Conservation (phyloP, 2,113 vertebrate genomes). For the Tiliqua scincoides region DNA sequence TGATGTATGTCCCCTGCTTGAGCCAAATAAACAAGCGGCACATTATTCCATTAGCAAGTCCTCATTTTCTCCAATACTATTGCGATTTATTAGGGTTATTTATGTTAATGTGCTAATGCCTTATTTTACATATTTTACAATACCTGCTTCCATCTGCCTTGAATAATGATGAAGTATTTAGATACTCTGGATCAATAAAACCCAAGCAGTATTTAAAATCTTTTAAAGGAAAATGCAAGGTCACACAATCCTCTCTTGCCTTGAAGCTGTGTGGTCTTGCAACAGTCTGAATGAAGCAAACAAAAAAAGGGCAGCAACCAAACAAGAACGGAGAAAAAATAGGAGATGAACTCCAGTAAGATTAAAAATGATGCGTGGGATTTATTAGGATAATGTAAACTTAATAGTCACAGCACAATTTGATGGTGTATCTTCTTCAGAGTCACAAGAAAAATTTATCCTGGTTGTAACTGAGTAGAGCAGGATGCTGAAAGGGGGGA, state of each 20-base stretch:
- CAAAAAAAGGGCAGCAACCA: no score
- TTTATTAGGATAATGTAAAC: no score
- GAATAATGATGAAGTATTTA: slow-evolving; percentile 51
- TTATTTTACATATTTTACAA: slow-evolving; percentile 71
- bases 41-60: slow-evolving; percentile 70
- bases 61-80: slow-evolving; percentile 65
- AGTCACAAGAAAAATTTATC: no score
- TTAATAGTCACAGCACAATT: no score
- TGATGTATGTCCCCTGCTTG: slow-evolving; percentile 52
- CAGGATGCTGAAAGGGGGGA: no score
- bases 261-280: neutral
- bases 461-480: no score
- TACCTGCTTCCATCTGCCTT: slow-evolving; percentile 55
- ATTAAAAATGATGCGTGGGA: no score
- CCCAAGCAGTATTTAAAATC: slow-evolving; percentile 40
- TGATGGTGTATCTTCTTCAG: no score
- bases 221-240: slow-evolving; percentile 30
- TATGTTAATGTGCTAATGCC: slow-evolving; percentile 66
- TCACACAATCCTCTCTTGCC: neutral
- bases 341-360: no score
- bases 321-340: no score
- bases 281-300: neutral
- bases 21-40: slow-evolving; percentile 69
- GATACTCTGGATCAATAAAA: slow-evolving; percentile 42
- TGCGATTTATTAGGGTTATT: slow-evolving; percentile 72